These are phyloP conservation scores for Apoda limacodes DNA, from an alignment of 2,888 invertebrate genomes.

Conservation along the genomic window DNA sequence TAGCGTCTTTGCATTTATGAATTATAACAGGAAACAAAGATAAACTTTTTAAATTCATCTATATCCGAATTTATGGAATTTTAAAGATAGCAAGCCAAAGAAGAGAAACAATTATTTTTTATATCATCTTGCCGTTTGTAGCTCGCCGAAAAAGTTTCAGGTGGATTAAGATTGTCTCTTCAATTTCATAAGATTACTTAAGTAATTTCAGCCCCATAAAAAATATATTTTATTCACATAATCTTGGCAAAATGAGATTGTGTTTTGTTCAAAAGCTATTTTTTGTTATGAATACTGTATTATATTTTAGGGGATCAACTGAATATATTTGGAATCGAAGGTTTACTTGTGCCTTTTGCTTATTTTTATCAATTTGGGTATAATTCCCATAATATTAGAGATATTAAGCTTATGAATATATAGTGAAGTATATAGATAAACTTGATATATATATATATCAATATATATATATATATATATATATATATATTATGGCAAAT, in stretches of 20 bases:
- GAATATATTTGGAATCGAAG: too few species aligned
- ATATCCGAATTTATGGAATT: conserved; percentile 54
- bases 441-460: too few species aligned
- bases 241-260: conserved; percentile 20
- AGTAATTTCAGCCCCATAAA: conserved; percentile 22
- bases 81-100: conserved; percentile 46
- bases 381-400: too few species aligned
- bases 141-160: conserved; percentile 32
- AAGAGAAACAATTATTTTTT: conserved; percentile 32
- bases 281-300: too few species aligned
- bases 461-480: too few species aligned
- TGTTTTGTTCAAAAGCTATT: conserved; percentile 12
- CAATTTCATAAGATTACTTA: conserved; percentile 23
- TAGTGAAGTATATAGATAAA: too few species aligned
- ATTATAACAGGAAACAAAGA: conserved; percentile 61
- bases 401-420: too few species aligned
- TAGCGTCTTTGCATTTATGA: conserved; percentile 62
- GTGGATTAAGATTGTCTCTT: conserved; percentile 34
- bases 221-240: conserved; percentile 11
- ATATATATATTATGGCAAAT: too few species aligned
- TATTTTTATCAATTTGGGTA: too few species aligned
- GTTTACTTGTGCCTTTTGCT: too few species aligned
- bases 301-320: too few species aligned
- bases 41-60: conserved; percentile 53
- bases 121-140: conserved; percentile 33